Conservation (phyloP, 2,888 invertebrate species). For the Standfussiana lucernea region DNA sequence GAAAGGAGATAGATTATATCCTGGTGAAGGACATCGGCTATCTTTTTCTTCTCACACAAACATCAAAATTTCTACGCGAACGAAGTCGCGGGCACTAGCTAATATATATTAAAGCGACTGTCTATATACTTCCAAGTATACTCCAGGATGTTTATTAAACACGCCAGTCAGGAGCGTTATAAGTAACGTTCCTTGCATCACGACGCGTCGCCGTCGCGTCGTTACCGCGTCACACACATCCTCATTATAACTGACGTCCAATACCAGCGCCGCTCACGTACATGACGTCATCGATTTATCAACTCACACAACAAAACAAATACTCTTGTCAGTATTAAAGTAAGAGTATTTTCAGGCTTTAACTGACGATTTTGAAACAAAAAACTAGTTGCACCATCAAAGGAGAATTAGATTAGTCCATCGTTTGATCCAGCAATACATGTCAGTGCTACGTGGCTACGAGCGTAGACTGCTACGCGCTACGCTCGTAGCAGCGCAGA, state of each 20-base stretch:
- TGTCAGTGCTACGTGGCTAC: slow-evolving; percentile 51
- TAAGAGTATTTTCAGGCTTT: background rate
- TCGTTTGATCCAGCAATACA: slow-evolving; percentile 39
- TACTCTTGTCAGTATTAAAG: background rate
- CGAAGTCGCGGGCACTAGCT: too few relatives aligned
- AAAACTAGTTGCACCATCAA: slow-evolving; percentile 9
- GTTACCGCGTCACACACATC: slow-evolving; percentile 21
- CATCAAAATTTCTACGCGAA: too few relatives aligned
- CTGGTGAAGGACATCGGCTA: too few relatives aligned
- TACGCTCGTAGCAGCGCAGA: slow-evolving; percentile 47
- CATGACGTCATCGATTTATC: background rate
- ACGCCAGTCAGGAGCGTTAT: slow-evolving; percentile 25
- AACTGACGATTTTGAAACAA: background rate
- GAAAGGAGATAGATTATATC: too few relatives aligned
- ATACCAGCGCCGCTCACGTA: slow-evolving; percentile 3
- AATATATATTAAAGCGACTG: background rate
- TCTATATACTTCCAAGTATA: background rate
- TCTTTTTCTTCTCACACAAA: too few relatives aligned
- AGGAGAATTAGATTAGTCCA: slow-evolving; percentile 36
- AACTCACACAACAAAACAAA: background rate
- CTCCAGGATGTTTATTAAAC: slow-evolving; percentile 23
- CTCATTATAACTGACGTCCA: slow-evolving; percentile 46
- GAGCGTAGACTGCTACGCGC: slow-evolving; percentile 57
- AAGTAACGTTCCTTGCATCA: slow-evolving; percentile 33
- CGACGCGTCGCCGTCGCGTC: slow-evolving; percentile 24